Conservation (phyloP, 1,140 invertebrate species). For the Rhagoletis pomonella region DNA sequence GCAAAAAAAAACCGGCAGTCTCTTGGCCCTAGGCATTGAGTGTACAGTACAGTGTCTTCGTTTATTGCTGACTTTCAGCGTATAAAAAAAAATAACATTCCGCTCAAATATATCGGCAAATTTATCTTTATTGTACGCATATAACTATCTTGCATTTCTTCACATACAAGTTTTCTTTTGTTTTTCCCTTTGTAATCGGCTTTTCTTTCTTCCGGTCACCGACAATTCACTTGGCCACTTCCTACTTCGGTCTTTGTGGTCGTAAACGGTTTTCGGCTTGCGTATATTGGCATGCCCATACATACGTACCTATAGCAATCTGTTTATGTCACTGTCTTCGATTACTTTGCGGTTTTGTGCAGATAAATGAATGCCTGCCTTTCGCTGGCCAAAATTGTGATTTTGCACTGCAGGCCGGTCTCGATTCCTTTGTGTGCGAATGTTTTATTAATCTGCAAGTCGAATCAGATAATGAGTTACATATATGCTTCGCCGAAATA, state of each 20-base stretch:
- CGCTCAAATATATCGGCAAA: background rate
- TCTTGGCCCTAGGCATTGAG: background rate
- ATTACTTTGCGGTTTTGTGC: background rate
- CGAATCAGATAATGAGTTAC: too few relatives aligned
- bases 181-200: background rate
- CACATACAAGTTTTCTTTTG: background rate
- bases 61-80: background rate
- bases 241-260: constrained; percentile 7
- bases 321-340: constrained; percentile 25
- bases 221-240: constrained; percentile 7
- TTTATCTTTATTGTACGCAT: constrained; percentile 25
- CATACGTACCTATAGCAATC: background rate
- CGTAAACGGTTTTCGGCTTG: background rate
- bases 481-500: too few relatives aligned
- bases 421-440: too few relatives aligned
- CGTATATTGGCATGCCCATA: background rate
- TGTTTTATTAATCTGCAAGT: too few relatives aligned
- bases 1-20: background rate
- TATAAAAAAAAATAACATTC: background rate
- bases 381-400: too few relatives aligned
- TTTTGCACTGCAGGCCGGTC: too few relatives aligned
- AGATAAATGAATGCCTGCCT: too few relatives aligned
- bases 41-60: background rate
- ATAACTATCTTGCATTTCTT: background rate
- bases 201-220: constrained; percentile 8